Percentiles rank a stretch among this genome's conserved stretches.
These are phyloP conservation scores for Phorcus lineatus DNA, from an alignment of 2,888 invertebrate species.

Conservation along the genomic window DNA sequence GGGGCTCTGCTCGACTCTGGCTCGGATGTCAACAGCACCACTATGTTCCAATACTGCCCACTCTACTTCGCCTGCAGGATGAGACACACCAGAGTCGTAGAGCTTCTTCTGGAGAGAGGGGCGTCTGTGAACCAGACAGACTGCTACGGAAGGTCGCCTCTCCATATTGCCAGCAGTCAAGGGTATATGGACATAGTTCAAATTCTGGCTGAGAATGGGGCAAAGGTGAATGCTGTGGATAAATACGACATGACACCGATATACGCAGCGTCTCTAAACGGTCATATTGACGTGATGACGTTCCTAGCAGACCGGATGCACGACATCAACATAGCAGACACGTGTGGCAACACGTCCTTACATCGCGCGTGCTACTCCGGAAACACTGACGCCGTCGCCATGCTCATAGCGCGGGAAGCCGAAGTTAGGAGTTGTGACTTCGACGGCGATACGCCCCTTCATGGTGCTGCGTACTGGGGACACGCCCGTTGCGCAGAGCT, in stretches of 20 bases:
- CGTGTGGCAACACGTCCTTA: background rate
- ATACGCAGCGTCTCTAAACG: background rate
- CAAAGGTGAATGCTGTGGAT: background rate
- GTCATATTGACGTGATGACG: background rate
- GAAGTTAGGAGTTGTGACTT: background rate
- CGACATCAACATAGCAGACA: background rate
- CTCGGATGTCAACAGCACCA: conserved; percentile 1
- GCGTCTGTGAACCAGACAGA: background rate
- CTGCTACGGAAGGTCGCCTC: background rate
- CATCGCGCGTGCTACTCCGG: background rate
- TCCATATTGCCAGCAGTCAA: background rate
- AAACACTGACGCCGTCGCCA: background rate
- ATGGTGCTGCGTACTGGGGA: background rate
- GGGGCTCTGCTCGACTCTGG: background rate
- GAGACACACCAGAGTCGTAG: background rate
- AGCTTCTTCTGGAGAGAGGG: background rate
- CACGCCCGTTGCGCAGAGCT: background rate
- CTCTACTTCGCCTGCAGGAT: background rate
- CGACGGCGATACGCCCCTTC: background rate
- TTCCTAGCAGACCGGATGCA: background rate
- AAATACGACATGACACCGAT: background rate
- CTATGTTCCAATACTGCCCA: background rate
- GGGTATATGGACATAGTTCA: background rate
- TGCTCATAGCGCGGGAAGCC: background rate
- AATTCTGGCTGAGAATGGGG: background rate